These are phyloP conservation scores for Charaxes varanes DNA, from an alignment of 1,140 invertebrate species.

Conservation along the genomic window DNA sequence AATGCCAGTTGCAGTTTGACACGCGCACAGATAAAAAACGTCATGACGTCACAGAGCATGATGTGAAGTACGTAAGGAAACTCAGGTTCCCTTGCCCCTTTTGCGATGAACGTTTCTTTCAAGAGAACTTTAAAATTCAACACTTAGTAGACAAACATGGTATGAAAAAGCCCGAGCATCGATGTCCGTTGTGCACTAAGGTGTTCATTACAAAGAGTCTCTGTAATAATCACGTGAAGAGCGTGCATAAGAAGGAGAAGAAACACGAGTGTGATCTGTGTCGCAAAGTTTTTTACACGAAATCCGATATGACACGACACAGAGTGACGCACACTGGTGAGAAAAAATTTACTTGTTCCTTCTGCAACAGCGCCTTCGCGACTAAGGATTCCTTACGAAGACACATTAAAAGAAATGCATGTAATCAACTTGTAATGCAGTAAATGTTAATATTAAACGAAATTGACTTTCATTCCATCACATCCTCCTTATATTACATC, in stretches of 20 bases:
- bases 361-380: conserved; percentile 44
- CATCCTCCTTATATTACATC: too few species aligned
- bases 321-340: conserved; percentile 52
- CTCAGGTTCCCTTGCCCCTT: conserved; percentile 48
- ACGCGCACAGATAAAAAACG: conserved; percentile 34
- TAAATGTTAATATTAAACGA: conserved; percentile 9
- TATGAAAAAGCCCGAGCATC: conserved; percentile 37
- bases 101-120: conserved; percentile 47
- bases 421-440: too few species aligned
- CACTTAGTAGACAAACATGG: conserved; percentile 59
- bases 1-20: conserved; percentile 35
- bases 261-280: conserved; percentile 54
- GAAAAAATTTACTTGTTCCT: conserved; percentile 40
- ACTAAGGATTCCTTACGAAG: conserved; percentile 51
- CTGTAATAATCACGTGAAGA: conserved; percentile 51
- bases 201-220: conserved; percentile 48
- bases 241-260: conserved; percentile 55
- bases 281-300: conserved; percentile 50
- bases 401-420: conserved; percentile 45
- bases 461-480: too few species aligned
- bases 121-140: conserved; percentile 41
- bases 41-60: conserved; percentile 40
- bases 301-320: conserved; percentile 44
- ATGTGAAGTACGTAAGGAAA: conserved; percentile 36
- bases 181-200: conserved; percentile 44